Conservation (phyloP, 2,113 vertebrate species). For the Nothoprocta perdicaria region DNA sequence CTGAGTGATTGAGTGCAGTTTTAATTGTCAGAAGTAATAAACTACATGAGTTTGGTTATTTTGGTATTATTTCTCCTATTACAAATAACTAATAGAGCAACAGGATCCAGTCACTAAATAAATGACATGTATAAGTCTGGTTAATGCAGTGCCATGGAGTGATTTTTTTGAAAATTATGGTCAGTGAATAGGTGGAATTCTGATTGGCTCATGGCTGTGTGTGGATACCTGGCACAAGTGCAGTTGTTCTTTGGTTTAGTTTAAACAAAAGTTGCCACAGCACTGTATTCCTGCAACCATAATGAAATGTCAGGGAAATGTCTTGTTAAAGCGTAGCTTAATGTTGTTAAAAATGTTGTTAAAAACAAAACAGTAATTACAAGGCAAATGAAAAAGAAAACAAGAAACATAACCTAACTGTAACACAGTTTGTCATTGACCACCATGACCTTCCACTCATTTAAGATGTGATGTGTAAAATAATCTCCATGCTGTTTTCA, state of each 20-base stretch:
- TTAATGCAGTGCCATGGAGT: neutral
- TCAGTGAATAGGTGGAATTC: neutral
- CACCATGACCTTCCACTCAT: conserved; percentile 9
- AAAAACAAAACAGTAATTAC: conserved; percentile 54
- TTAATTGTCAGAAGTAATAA: neutral
- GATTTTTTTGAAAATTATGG: neutral
- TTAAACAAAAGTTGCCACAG: neutral
- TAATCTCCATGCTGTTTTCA: neutral
- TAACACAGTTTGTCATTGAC: neutral
- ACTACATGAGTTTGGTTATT: neutral
- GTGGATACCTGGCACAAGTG: fast-evolving
- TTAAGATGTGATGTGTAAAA: conserved; percentile 15
- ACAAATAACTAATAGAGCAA: neutral
- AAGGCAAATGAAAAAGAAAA: conserved; percentile 39
- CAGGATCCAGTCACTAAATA: neutral
- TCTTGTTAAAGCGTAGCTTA: conserved; percentile 48
- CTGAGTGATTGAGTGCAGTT: fast-evolving
- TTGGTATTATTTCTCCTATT: neutral
- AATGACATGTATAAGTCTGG: neutral
- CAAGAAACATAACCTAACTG: conserved; percentile 26
- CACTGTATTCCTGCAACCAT: neutral
- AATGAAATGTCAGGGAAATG: conserved; percentile 48
- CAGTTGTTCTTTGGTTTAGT: neutral
- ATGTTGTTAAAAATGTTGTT: neutral
- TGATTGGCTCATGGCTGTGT: neutral